A percentile compares a stretch with the other conserved stretches of the same genome.
Conservation (phyloP, 1,140 invertebrate genomes). For the Nilaparvata lugens region DNA sequence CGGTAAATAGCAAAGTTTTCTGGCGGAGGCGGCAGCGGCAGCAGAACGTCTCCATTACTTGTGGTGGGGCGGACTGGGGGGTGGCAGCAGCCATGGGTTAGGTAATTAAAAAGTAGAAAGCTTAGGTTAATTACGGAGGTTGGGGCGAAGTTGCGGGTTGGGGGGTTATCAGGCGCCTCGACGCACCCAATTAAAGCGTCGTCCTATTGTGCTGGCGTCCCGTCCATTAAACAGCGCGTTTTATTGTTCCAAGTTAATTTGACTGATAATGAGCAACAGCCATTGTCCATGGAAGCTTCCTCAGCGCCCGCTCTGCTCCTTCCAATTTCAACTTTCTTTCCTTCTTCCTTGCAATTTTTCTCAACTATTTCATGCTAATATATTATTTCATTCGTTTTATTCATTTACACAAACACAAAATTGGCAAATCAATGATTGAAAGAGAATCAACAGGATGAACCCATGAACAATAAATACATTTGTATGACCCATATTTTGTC, state of each 20-base stretch:
- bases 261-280: constrained; percentile 2
- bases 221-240: constrained; percentile 4
- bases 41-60: not conserved
- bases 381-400: too few relatives aligned
- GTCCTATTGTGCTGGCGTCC: not conserved
- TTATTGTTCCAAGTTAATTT: constrained; percentile 4
- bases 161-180: not conserved
- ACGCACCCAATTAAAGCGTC: constrained; percentile 5
- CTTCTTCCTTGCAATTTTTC: too few relatives aligned
- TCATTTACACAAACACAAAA: too few relatives aligned
- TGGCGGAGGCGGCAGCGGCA: not conserved
- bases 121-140: constrained; percentile 1
- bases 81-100: not conserved
- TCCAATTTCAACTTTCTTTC: too few relatives aligned
- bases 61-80: not conserved
- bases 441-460: too few relatives aligned
- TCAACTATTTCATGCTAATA: too few relatives aligned
- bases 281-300: not conserved
- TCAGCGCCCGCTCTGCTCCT: too few relatives aligned
- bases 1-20: constrained; percentile 1
- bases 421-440: too few relatives aligned
- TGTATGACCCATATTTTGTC: too few relatives aligned
- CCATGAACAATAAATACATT: too few relatives aligned
- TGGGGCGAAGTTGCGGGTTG: not conserved
- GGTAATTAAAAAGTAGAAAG: constrained; percentile 6